Evolutionary conservation across 2,888 invertebrate species (phyloP).

Genomic region (Drosophila eohydei): DNA sequence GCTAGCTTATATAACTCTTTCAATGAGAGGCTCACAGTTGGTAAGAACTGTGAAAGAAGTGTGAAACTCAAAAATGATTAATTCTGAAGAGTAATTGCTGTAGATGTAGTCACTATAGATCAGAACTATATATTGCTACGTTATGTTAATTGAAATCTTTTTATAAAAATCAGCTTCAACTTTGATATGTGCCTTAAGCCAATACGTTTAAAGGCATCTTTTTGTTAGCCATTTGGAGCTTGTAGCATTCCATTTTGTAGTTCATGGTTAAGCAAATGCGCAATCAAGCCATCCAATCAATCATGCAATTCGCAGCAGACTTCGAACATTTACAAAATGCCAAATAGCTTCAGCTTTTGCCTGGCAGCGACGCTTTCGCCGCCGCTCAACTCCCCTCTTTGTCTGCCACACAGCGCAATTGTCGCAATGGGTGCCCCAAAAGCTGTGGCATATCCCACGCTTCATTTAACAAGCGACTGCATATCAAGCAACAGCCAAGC

Average conservation of each 20-base stretch:
- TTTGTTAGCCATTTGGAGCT: neutral
- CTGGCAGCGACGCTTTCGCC: neutral
- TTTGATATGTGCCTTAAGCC: no score
- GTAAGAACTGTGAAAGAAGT: neutral
- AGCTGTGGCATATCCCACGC: slow-evolving; percentile 53
- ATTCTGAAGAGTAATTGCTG: neutral
- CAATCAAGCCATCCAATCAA: slow-evolving; percentile 57
- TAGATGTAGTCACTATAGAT: no score
- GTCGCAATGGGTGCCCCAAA: slow-evolving; percentile 30
- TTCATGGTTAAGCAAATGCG: slow-evolving; percentile 15
- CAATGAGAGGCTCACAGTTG: neutral
- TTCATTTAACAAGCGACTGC: slow-evolving; percentile 54
- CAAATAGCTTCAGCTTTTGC: slow-evolving; percentile 46
- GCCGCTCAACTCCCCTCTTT: neutral
- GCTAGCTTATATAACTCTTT: neutral
- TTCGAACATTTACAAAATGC: slow-evolving; percentile 43
- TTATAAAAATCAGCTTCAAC: no score
- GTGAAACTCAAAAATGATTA: neutral
- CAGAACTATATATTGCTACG: no score
- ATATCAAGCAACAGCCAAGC: slow-evolving; percentile 8
- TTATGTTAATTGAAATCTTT: no score
- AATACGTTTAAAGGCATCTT: neutral
- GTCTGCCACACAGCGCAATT: slow-evolving; percentile 26
- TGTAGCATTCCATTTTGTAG: slow-evolving; percentile 14
- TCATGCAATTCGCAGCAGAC: slow-evolving; percentile 59